A percentile compares a stretch with the other conserved stretches of the same genome.
phyloP scores from a whole-genome alignment of 2,888 invertebrate genomes.

The Aphelenchoides bicaudatus region DNA sequence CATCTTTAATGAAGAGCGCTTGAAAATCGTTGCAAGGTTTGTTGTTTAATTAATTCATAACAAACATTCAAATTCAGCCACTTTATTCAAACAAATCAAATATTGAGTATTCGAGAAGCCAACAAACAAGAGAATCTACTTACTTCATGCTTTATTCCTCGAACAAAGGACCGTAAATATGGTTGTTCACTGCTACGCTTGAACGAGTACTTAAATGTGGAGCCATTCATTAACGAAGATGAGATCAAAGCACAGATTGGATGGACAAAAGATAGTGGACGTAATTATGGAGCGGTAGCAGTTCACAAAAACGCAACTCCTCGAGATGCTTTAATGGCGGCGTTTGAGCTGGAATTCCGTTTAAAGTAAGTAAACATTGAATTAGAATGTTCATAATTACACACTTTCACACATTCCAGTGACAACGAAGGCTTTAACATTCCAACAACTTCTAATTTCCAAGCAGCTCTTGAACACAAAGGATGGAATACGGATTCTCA shows the following conservation, averaged over 20 bases:
- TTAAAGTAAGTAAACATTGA: too few species aligned
- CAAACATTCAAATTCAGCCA: background rate
- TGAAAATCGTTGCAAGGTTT: slow-evolving; percentile 32
- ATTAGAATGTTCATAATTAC: too few species aligned
- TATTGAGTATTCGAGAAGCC: slow-evolving; percentile 2
- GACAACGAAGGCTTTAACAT: too few species aligned
- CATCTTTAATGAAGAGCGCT: slow-evolving; percentile 41
- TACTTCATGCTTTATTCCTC: background rate
- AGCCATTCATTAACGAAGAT: background rate
- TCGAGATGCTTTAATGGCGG: slow-evolving; percentile 5
- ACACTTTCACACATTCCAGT: too few species aligned
- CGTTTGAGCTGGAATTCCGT: slow-evolving; percentile 14
- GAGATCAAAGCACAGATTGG: slow-evolving; percentile 1
- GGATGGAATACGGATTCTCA: slow-evolving; percentile 2
- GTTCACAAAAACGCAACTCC: background rate
- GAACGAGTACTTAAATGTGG: slow-evolving; percentile 1
- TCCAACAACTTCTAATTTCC: background rate
- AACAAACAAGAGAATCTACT: slow-evolving; percentile 9
- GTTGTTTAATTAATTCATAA: background rate
- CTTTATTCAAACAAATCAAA: slow-evolving; percentile 9
- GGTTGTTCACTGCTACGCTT: slow-evolving; percentile 10
- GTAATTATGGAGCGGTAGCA: background rate
- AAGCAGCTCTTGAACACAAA: background rate
- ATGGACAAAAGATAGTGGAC: background rate
- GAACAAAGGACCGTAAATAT: background rate